phyloP scores from a whole-genome alignment of 2,888 invertebrate genomes.

The Apantesis nais region DNA sequence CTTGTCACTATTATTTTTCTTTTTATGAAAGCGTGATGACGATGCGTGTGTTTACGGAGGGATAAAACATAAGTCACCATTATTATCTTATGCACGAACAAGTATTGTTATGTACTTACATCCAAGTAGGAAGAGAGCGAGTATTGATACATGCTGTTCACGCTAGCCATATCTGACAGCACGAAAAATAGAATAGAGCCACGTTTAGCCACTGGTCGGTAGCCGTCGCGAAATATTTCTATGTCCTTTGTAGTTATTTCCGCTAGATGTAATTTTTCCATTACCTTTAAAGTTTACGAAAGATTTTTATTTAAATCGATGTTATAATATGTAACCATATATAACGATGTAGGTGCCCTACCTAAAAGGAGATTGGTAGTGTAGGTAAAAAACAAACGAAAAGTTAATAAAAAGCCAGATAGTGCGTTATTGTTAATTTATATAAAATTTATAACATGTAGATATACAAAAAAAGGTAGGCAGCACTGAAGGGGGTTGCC shows the following conservation, averaged over 20 bases:
- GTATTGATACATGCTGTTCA: slow-evolving; percentile 97
- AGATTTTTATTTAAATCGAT: not conserved
- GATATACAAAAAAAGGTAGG: not conserved
- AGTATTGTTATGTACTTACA: slow-evolving; percentile 57
- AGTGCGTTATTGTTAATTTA: too few species aligned
- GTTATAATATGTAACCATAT: not conserved
- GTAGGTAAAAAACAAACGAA: not conserved
- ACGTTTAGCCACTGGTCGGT: slow-evolving; percentile 93
- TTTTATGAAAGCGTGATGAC: too few species aligned
- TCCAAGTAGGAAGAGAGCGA: slow-evolving; percentile 94
- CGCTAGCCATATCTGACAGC: slow-evolving; percentile 94
- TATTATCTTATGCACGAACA: not conserved
- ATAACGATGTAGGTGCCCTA: not conserved
- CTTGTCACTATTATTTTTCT: too few species aligned
- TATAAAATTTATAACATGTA: not conserved
- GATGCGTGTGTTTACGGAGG: too few species aligned
- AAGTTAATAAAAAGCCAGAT: too few species aligned
- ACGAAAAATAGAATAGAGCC: slow-evolving; percentile 97
- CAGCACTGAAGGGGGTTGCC: not conserved
- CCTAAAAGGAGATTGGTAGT: not conserved
- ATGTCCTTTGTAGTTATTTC: slow-evolving; percentile 92
- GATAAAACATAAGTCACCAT: too few species aligned
- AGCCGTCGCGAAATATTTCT: slow-evolving; percentile 93
- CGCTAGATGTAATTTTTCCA: slow-evolving; percentile 91
- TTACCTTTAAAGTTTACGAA: slow-evolving; percentile 73